phyloP scores from a whole-genome alignment of 2,113 vertebrate genomes.

The Myiozetetes cayanensis region DNA sequence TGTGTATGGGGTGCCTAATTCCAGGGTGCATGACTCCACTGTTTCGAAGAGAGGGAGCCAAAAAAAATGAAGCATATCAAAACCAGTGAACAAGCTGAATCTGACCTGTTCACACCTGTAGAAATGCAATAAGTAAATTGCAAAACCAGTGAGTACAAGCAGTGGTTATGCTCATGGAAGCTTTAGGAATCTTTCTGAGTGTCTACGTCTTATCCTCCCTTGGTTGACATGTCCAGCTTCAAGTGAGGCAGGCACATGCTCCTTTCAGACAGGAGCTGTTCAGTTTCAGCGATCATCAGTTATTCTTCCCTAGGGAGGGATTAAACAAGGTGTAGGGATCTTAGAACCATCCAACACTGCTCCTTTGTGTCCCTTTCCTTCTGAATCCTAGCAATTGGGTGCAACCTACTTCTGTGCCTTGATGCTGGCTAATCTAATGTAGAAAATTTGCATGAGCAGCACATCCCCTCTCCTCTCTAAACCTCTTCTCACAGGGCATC shows the following conservation, averaged over 20 bases:
- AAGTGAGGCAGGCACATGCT: background rate
- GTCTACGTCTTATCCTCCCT: background rate
- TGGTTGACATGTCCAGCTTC: background rate
- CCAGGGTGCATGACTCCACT: background rate
- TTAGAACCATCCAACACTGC: background rate
- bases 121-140: background rate
- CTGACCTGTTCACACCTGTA: background rate
- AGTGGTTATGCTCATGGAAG: background rate
- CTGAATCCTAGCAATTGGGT: background rate
- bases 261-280: background rate
- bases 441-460: background rate
- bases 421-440: background rate
- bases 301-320: background rate
- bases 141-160: background rate
- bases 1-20: accelerated
- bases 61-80: background rate
- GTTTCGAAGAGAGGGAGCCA: background rate
- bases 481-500: background rate
- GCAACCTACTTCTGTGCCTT: background rate
- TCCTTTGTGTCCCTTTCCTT: background rate
- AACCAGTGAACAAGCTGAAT: background rate
- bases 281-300: background rate
- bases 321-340: background rate
- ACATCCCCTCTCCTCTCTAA: background rate
- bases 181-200: background rate